Conservation (phyloP, 2,113 vertebrate species). For the Crotalus helleri region DNA sequence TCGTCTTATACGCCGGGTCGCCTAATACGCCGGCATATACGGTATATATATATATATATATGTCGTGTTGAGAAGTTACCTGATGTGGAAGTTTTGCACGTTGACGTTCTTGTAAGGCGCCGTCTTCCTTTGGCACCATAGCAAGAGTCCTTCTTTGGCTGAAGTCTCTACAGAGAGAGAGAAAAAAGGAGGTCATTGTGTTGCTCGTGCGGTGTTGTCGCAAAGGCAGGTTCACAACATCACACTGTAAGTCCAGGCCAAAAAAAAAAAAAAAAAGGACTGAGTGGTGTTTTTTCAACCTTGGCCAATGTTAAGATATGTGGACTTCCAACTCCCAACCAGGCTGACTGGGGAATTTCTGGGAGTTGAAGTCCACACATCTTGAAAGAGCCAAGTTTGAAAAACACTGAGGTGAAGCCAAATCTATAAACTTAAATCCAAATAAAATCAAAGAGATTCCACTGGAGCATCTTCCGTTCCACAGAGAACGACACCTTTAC, state of each 20-base stretch:
- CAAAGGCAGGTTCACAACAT: too few species aligned
- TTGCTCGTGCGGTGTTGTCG: neutral
- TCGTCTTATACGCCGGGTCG: too few species aligned
- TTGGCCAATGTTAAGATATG: neutral
- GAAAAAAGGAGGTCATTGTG: fast-evolving
- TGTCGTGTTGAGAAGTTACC: slow-evolving; percentile 54
- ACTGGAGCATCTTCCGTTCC: neutral
- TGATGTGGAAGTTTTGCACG: slow-evolving; percentile 98
- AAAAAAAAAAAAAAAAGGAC: too few species aligned
- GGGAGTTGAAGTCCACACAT: neutral
- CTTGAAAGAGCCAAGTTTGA: neutral
- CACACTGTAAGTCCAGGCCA: neutral
- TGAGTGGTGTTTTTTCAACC: neutral
- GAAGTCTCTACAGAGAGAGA: slow-evolving; percentile 80
- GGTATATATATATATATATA: too few species aligned
- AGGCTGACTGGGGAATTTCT: too few species aligned
- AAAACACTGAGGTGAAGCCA: neutral
- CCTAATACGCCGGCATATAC: too few species aligned
- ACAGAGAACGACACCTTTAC: too few species aligned
- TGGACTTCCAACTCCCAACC: neutral
- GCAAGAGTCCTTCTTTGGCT: slow-evolving; percentile 89
- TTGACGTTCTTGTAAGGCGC: slow-evolving; percentile 97
- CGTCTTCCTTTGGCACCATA: slow-evolving; percentile 96
- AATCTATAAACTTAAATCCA: neutral
- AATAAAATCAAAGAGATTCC: neutral